Evolutionary conservation across 1,140 invertebrate species (phyloP).

Genomic region (Magallana gigas): DNA sequence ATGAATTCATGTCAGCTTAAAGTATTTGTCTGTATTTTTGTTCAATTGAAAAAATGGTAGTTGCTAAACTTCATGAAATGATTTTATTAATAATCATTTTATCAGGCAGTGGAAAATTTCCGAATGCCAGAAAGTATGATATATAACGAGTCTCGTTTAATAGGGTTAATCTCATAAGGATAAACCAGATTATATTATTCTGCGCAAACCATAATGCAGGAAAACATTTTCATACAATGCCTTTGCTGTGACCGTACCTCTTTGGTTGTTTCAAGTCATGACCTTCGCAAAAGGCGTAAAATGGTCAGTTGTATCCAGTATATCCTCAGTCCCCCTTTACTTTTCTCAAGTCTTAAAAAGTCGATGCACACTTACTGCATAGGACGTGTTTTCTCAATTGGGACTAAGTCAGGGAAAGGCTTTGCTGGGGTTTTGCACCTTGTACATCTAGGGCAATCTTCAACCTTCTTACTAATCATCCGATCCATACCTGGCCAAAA

Average conservation of each 20-base stretch:
- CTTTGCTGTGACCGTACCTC: neutral
- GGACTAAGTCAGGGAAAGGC: neutral
- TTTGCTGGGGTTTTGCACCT: neutral
- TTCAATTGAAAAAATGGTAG: too few species aligned
- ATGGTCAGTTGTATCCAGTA: conserved; percentile 20
- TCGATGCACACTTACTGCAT: conserved; percentile 29
- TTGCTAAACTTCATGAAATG: too few species aligned
- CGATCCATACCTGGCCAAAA: neutral
- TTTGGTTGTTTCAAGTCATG: neutral
- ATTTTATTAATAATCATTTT: too few species aligned
- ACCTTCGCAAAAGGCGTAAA: neutral
- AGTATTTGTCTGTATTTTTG: too few species aligned
- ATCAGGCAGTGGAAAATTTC: too few species aligned
- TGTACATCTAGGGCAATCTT: neutral
- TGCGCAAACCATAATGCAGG: too few species aligned
- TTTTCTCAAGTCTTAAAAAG: conserved; percentile 6
- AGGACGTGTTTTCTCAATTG: neutral
- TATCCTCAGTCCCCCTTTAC: conserved; percentile 14
- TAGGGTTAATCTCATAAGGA: too few species aligned
- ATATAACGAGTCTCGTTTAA: too few species aligned
- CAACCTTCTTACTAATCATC: conserved; percentile 11
- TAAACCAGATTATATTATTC: too few species aligned
- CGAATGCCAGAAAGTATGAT: too few species aligned
- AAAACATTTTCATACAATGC: conserved; percentile 9
- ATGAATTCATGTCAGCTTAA: too few species aligned